Percentiles rank a stretch among this genome's conserved stretches.
Evolutionary conservation across 2,888 invertebrate species (phyloP).

Genomic region (Lasioglossum zephyrum): DNA sequence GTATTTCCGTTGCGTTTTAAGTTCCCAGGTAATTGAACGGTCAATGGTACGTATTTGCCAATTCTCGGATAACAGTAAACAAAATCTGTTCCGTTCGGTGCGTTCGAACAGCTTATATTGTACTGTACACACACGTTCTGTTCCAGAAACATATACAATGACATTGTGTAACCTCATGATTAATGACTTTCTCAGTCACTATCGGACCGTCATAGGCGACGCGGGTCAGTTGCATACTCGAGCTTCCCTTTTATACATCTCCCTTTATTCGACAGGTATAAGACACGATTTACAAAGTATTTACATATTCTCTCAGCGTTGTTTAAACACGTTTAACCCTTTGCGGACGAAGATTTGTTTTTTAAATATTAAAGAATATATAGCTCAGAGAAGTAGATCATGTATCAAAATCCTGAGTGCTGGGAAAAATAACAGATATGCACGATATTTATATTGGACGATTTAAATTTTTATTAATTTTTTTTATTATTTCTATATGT

Average conservation of each 20-base stretch:
- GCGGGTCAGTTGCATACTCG: not conserved
- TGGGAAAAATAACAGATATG: too few relatives aligned
- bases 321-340: not conserved
- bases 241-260: not conserved
- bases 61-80: not conserved
- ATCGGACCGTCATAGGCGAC: not conserved
- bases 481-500: too few relatives aligned
- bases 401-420: too few relatives aligned
- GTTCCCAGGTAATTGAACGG: not conserved
- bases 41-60: not conserved
- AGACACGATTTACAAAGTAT: not conserved
- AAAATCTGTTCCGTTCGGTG: not conserved
- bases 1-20: not conserved
- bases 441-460: too few relatives aligned
- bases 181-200: slow-evolving; percentile 2
- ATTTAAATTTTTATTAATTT: too few relatives aligned
- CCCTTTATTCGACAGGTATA: not conserved
- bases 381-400: too few relatives aligned
- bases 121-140: not conserved
- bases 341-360: too few relatives aligned
- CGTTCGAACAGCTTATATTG: not conserved
- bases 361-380: too few relatives aligned
- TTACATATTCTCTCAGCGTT: not conserved
- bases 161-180: slow-evolving; percentile 3
- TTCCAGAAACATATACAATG: slow-evolving; percentile 20